A percentile compares a stretch with the other conserved stretches of the same genome.
Conservation (phyloP, 2,113 vertebrate species). For the Neogobius melanostomus region DNA sequence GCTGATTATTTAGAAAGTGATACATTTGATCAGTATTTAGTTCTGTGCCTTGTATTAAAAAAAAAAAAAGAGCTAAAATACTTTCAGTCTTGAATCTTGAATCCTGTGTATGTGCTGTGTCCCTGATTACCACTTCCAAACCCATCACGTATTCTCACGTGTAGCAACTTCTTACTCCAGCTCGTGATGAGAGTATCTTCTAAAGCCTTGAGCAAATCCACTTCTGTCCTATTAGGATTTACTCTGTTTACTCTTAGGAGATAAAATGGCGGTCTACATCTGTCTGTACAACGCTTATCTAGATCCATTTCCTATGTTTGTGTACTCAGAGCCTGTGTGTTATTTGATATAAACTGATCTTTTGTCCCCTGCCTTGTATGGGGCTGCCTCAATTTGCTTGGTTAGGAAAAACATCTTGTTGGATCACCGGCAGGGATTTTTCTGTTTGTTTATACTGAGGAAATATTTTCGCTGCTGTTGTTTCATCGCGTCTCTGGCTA, state of each 20-base stretch:
- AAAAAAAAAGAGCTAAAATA: too few species aligned
- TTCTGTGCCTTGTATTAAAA: too few species aligned
- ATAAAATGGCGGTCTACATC: background rate
- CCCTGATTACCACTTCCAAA: too few species aligned
- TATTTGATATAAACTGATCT: constrained; percentile 26
- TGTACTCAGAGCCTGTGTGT: constrained; percentile 10
- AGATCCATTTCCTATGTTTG: constrained; percentile 11
- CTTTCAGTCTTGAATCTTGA: too few species aligned
- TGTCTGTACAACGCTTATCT: constrained; percentile 10
- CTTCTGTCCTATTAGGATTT: background rate
- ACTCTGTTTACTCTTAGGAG: constrained; percentile 2
- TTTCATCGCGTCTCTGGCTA: constrained; percentile 27
- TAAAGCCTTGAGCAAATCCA: constrained; percentile 14
- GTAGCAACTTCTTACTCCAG: too few species aligned
- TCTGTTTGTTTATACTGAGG: constrained; percentile 44
- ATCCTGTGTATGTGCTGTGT: too few species aligned
- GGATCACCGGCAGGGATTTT: constrained; percentile 22
- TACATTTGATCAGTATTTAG: too few species aligned
- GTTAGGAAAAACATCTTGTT: constrained; percentile 30
- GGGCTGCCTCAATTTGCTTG: constrained; percentile 34
- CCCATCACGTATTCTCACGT: too few species aligned
- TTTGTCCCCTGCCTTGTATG: constrained; percentile 16
- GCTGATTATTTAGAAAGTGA: too few species aligned
- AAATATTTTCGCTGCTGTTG: constrained; percentile 28
- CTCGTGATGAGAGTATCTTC: constrained; percentile 3